phyloP scores from a whole-genome alignment of 2,797 vertebrate genomes.

The Lates japonicus region DNA sequence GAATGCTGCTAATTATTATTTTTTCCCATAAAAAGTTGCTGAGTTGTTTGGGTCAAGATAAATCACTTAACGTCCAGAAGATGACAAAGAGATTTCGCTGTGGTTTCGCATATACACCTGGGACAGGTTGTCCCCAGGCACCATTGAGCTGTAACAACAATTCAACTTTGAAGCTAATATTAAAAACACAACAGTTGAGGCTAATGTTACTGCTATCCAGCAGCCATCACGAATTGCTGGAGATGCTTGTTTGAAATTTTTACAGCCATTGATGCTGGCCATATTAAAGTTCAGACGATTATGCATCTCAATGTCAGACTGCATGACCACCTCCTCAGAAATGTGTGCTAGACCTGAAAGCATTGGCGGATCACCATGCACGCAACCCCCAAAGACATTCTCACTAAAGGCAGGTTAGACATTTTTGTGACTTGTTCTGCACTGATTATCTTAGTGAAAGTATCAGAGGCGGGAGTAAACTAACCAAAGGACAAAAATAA shows the following conservation, averaged over 20 bases:
- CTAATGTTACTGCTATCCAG: not conserved
- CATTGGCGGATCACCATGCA: not conserved
- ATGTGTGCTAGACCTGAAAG: not conserved
- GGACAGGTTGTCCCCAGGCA: not conserved
- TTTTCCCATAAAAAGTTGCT: not conserved
- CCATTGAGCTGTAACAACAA: not conserved
- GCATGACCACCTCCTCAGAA: not conserved
- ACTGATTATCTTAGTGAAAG: no score
- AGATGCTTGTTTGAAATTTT: not conserved
- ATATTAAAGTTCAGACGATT: constrained; percentile 19
- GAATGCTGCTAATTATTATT: no score
- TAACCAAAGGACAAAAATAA: not conserved
- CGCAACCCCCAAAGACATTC: constrained; percentile 5
- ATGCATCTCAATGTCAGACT: constrained; percentile 2
- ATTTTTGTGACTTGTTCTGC: not conserved
- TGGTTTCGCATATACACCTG: constrained; percentile 25
- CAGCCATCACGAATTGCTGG: not conserved
- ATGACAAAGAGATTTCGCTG: constrained; percentile 30
- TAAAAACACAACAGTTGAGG: constrained; percentile 15
- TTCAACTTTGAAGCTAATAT: constrained; percentile 14
- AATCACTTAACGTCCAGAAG: no score
- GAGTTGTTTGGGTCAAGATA: constrained; percentile 39
- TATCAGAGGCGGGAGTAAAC: not conserved
- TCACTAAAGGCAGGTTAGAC: not conserved
- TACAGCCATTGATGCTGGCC: not conserved